A percentile compares a stretch with the other conserved stretches of the same genome.
These are phyloP conservation scores for Dicycla oo DNA, from an alignment of 2,888 invertebrate genomes.

Conservation along the genomic window DNA sequence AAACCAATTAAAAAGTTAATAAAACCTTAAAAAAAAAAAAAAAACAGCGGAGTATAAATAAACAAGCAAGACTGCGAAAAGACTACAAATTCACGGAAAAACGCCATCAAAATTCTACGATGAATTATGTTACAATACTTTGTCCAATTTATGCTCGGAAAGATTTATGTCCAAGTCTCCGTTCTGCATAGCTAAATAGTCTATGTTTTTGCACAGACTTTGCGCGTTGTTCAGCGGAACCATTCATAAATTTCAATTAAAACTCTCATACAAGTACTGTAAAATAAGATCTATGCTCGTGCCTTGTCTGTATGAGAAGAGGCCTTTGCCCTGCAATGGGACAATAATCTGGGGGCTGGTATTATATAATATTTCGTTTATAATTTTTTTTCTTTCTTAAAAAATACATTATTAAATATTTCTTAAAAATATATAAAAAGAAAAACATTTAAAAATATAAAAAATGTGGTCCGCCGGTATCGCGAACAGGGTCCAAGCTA, in stretches of 20 bases:
- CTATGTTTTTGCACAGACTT: conserved; percentile 4
- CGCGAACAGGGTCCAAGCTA: no score
- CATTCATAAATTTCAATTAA: conserved; percentile 3
- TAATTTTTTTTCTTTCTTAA: no score
- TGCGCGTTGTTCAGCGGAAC: neutral
- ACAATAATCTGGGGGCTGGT: neutral
- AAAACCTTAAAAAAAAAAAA: conserved; percentile 9
- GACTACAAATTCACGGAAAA: conserved; percentile 48
- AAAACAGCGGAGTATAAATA: conserved; percentile 1
- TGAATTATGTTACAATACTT: conserved; percentile 41
- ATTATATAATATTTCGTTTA: no score
- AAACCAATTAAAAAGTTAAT: conserved; percentile 50
- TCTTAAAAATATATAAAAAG: no score
- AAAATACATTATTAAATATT: no score
- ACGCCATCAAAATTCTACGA: conserved; percentile 31
- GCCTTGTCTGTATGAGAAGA: neutral
- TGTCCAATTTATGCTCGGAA: conserved; percentile 28
- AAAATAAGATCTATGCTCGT: neutral
- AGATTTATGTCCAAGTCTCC: conserved; percentile 41
- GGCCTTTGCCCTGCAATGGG: neutral
- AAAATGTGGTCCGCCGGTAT: no score
- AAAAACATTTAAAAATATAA: no score
- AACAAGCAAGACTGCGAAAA: conserved; percentile 14
- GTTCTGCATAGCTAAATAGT: conserved; percentile 47
- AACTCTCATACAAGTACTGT: neutral